Evolutionary conservation across 2,113 vertebrate genomes (phyloP).

Genomic region (Oriolus oriolus): DNA sequence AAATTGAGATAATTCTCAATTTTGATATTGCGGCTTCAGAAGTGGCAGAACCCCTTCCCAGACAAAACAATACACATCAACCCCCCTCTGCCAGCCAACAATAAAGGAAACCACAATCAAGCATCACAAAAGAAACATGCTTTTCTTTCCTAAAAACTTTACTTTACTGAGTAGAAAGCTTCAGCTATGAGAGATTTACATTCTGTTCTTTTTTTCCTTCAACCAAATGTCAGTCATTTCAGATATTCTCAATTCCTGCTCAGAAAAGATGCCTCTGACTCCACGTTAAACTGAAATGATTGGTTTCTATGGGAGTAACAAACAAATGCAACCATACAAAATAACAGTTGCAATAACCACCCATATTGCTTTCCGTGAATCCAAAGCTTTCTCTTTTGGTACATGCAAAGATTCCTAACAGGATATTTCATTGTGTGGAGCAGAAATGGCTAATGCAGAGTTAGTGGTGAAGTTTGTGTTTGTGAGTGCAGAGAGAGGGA

Average conservation of each 20-base stretch:
- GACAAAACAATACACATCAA: constrained; percentile 24
- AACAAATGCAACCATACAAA: background rate
- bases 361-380: background rate
- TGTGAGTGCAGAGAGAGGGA: background rate
- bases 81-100: background rate
- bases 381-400: background rate
- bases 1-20: constrained; percentile 29
- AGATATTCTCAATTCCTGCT: background rate
- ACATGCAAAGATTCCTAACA: background rate
- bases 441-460: background rate
- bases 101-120: background rate
- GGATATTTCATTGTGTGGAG: background rate
- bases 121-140: background rate
- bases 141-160: background rate
- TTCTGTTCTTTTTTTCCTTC: background rate
- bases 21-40: background rate
- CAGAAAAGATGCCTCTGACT: background rate
- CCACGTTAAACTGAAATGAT: background rate
- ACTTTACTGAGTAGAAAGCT: background rate
- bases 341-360: background rate
- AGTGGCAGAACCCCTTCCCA: background rate
- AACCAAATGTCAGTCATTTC: background rate
- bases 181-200: background rate
- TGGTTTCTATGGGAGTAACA: background rate
- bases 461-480: background rate